Conservation (phyloP, 2,797 vertebrate genomes). For the Karalla daura region DNA sequence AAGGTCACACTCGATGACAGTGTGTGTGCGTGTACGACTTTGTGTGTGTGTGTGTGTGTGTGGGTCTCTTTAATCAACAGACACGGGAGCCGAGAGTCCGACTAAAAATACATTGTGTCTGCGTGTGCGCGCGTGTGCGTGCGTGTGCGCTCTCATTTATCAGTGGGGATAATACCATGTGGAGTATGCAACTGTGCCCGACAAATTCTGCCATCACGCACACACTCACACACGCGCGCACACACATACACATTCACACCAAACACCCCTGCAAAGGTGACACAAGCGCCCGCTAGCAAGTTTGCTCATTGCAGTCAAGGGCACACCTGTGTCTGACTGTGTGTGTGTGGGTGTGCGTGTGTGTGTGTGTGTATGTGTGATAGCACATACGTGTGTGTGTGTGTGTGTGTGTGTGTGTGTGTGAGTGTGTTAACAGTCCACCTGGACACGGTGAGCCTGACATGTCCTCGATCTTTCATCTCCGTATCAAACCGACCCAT, state of each 20-base stretch:
- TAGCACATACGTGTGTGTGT: too few species aligned
- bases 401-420: not conserved
- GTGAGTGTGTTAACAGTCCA: constrained; percentile 48
- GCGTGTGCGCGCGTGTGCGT: constrained; percentile 12
- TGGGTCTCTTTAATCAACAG: constrained; percentile 72
- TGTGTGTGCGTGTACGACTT: constrained; percentile 36
- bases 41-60: constrained; percentile 19
- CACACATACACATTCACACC: constrained; percentile 44
- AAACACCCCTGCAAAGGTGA: constrained; percentile 76
- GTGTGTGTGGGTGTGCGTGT: constrained; percentile 19
- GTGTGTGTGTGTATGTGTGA: constrained; percentile 14
- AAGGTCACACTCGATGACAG: constrained; percentile 78
- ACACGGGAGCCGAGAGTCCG: constrained; percentile 55
- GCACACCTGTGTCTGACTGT: constrained; percentile 51
- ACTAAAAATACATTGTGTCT: constrained; percentile 69
- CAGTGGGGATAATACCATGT: constrained; percentile 79
- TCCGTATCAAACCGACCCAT: constrained; percentile 32
- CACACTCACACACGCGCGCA: constrained; percentile 46
- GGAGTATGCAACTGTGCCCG: constrained; percentile 74
- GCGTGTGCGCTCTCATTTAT: constrained; percentile 72
- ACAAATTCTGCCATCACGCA: constrained; percentile 69
- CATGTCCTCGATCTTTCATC: constrained; percentile 60
- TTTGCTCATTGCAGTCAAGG: constrained; percentile 76
- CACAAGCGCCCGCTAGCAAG: constrained; percentile 72
- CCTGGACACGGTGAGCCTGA: constrained; percentile 49